phyloP scores from a whole-genome alignment of 2,113 vertebrate genomes.

The Oncorhynchus keta region DNA sequence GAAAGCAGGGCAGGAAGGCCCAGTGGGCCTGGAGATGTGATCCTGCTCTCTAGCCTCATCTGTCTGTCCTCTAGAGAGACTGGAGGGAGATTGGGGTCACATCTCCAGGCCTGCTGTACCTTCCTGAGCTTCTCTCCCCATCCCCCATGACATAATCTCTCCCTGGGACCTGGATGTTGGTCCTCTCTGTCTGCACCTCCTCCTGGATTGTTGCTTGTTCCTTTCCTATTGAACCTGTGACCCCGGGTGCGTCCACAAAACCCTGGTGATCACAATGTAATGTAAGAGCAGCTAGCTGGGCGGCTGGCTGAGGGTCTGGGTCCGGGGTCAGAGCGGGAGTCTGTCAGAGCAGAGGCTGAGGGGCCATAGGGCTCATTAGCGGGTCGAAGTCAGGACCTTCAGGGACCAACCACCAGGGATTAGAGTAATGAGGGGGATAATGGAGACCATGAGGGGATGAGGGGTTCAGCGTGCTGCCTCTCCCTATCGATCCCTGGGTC shows the following conservation, averaged over 20 bases:
- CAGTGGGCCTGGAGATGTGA: slow-evolving; percentile 11
- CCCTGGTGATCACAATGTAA: not conserved
- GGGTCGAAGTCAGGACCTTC: slow-evolving; percentile 65
- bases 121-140: not conserved
- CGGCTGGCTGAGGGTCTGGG: too few relatives aligned
- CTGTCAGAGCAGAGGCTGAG: not conserved
- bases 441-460: slow-evolving; percentile 16
- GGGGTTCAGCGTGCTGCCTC: slow-evolving; percentile 7
- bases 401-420: slow-evolving; percentile 52
- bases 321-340: too few relatives aligned
- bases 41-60: too few relatives aligned
- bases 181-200: not conserved
- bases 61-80: too few relatives aligned
- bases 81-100: not conserved
- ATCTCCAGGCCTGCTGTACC: too few relatives aligned
- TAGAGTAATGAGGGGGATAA: slow-evolving; percentile 65
- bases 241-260: slow-evolving; percentile 27
- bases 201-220: slow-evolving; percentile 3
- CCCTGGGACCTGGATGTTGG: not conserved
- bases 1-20: slow-evolving; percentile 15
- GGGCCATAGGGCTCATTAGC: slow-evolving; percentile 51
- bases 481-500: slow-evolving; percentile 19
- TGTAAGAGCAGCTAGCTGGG: too few relatives aligned
- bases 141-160: slow-evolving; percentile 9
- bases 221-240: slow-evolving; percentile 51